Base-by-base conservation (phyloP, 2,113 vertebrate genomes). In the Sciurus niger region DNA sequence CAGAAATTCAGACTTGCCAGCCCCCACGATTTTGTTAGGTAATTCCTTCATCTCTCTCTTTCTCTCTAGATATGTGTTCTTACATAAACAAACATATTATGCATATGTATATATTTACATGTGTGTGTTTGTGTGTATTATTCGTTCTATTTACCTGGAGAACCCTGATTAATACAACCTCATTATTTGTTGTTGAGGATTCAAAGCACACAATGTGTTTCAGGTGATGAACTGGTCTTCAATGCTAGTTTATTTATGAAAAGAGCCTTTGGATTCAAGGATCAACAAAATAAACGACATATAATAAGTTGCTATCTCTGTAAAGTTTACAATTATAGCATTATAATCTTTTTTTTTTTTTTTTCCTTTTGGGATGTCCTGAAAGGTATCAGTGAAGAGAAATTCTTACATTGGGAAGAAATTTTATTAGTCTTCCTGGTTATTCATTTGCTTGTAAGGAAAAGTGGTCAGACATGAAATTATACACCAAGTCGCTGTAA, bases 391-490 rank as follows among this genome's bases (percentile, higher is more conserved):
- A 48, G 55, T 68, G 70, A 94, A 89, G 70, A 83, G n/a, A 84
- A 8, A 24, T 76, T 46, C 22, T 67, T 40, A 13, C 8, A 17
- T 11, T 76, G 24, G 20, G 14, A 32, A 84, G 63, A 94, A 68
- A 67, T 43, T 84, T 53, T 16, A 53, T 60, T 12, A 32, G 17
- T 37, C 16, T 37, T 17, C 37, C 37, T 18, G 6, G 8, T 18
- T 55, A 65, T 89, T 68, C 48, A 68, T 92, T 95, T 80, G 43
- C 65, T 55, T 87, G 16, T 55, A 92, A 58, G 37, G 32, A 63
- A 34, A 87, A 95, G 55, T 65, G 84, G 16, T 8, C 32, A 82
- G 11, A 37, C 0, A 55, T 10, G 55, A n/a, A 73, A 82, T 76
- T 76, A 46, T 48, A 24, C 14, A 53, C 32, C 4, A n/a, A 5